Base-by-base conservation (phyloP, 2,888 invertebrate genomes). In the Seira sanloemensis region DNA sequence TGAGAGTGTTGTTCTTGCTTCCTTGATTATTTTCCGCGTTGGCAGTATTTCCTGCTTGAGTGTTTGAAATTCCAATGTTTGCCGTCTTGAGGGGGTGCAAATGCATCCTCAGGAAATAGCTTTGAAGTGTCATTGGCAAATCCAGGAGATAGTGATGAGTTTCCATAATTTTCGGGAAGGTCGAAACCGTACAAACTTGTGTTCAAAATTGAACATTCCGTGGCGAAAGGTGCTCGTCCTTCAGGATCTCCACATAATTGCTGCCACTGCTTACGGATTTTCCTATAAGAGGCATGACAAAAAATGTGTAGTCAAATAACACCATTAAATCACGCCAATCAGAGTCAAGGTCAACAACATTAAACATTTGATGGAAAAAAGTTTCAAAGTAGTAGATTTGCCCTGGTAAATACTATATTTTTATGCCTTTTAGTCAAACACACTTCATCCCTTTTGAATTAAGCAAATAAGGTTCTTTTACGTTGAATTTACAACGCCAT, bases 1-100 rank as follows among this genome's bases (percentile, higher is more conserved):
- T 85, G 26, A 89, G 84, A 2, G 88, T 86, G 54, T 79, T 87
- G 54, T 78, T 87, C 50, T 82, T 79, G 23, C 79, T 86, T 37
- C 78, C 50, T 25, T 83, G 83, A 5, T 78, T 84, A 62, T 86
- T 86, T 46, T 82, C 84, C 0, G 94, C 93, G 90, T 95, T 95
- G 84, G 96, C 95, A 91, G 95, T 95, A 89, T 93, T 94, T 37
- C 95, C 91, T 72, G 95, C 92, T 0, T 95, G 92, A 87, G 93
- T 93, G 90, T 94, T 94, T 2, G 96, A 94, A 72, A 97, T 93
- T 0, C 95, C 96, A 90, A 97, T 96, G 0, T 96, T 97, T 0
- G 97, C 96, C 25, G 89, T 88, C 83, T 89, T 89, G 97, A 74
- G 96, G 96, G 89, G 96, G 91, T 26, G 88, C 90, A 90, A 78